Evolutionary conservation across 2,888 invertebrate genomes (phyloP).

Genomic region (Sipha maydis): DNA sequence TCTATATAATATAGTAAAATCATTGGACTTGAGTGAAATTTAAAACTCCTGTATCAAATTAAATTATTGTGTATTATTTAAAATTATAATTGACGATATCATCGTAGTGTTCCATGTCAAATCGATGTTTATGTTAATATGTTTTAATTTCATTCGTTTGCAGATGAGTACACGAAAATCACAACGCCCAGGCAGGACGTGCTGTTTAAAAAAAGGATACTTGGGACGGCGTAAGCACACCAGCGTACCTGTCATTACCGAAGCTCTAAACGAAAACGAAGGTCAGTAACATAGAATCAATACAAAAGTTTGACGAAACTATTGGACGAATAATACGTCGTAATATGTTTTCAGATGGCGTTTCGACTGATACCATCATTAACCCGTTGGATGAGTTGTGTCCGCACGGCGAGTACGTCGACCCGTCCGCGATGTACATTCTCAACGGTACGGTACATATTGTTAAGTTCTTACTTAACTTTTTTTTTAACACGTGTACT

Average conservation of each 20-base stretch:
- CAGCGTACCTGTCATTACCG: conserved; percentile 42
- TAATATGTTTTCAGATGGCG: conserved; percentile 33
- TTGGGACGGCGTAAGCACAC: conserved; percentile 67
- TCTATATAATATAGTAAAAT: no score
- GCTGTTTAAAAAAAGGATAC: conserved; percentile 77
- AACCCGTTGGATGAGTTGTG: conserved; percentile 41
- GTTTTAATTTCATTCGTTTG: conserved; percentile 1
- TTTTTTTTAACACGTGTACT: no score
- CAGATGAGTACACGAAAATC: conserved; percentile 75
- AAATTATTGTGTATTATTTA: no score
- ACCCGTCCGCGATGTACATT: conserved; percentile 70
- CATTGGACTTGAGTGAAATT: no score
- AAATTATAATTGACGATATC: no score
- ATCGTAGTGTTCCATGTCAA: no score
- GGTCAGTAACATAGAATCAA: conserved; percentile 20
- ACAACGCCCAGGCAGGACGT: conserved; percentile 78
- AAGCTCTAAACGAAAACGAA: conserved; percentile 53
- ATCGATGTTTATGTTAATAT: no score
- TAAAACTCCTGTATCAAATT: no score
- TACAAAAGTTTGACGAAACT: not conserved
- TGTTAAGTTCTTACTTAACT: not conserved
- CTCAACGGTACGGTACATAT: conserved; percentile 69
- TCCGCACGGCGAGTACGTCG: conserved; percentile 68
- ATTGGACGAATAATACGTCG: not conserved
- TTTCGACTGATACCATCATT: conserved; percentile 14